phyloP scores from a whole-genome alignment of 2,113 vertebrate genomes.

The Psittacula cyanocephala region DNA sequence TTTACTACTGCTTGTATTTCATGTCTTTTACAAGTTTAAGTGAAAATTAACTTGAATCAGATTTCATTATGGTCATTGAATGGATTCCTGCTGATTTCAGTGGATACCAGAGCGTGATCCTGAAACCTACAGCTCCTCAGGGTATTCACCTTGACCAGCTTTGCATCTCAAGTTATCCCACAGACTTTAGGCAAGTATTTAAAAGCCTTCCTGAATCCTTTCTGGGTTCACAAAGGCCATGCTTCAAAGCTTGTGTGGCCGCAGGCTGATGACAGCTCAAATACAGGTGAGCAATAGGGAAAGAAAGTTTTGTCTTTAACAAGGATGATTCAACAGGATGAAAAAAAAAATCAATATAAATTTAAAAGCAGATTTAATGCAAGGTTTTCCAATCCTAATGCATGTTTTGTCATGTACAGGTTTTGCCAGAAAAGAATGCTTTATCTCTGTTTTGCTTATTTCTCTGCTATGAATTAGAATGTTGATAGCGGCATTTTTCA shows the following conservation, averaged over 20 bases:
- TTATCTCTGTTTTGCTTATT: background rate
- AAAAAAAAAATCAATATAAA: background rate
- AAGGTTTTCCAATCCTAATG: background rate
- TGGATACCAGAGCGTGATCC: background rate
- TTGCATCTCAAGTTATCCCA: background rate
- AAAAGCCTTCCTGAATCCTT: background rate
- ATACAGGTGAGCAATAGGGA: background rate
- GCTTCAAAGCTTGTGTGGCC: background rate
- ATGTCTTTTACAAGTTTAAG: background rate
- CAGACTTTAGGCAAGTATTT: background rate
- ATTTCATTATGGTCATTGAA: rapidly evolving
- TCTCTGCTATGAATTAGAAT: background rate
- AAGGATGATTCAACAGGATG: background rate
- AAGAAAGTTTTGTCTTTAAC: background rate
- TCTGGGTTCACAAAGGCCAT: background rate
- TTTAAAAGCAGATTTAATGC: background rate
- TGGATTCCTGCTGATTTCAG: background rate
- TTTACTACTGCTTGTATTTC: background rate
- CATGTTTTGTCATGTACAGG: background rate
- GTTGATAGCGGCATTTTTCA: background rate
- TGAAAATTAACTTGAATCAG: background rate
- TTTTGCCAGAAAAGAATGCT: background rate
- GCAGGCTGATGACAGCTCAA: background rate
- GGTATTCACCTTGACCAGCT: background rate
- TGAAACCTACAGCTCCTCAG: background rate